Evolutionary conservation across 2,888 invertebrate genomes (phyloP), one percentile per base, ranked within the genome.

Genomic region (Automeris io): DNA sequence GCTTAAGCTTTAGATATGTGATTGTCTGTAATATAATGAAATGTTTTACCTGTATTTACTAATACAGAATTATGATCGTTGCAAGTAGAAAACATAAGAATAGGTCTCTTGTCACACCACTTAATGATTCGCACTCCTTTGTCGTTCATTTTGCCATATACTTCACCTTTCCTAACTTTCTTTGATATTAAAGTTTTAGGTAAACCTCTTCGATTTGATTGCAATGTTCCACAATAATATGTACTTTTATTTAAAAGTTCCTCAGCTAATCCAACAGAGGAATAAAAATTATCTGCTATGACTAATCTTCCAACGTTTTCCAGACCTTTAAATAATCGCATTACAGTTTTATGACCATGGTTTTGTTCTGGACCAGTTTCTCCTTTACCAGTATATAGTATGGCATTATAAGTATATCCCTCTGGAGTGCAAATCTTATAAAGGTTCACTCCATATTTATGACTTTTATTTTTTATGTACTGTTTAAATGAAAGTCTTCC

Each of bases 381-480:
- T 25, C 35, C 37, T 40, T 40, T 36, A 13, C 36, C 36, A 26
- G 36, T 40, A 33, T 36, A 40, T 33, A 40, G 22, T 33, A 36
- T 33, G 33, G 37, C 9, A 21, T 36, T 7, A 22, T 18, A 40
- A 37, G 40, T 40, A 37, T 57, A 64, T 5, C 61, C 63, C 32
- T 54, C 52, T 9, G 47, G 45, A 33, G 54, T 49, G 40, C 67
- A 69, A 11, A 64, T 34, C 46, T 63, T 63, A 41, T 61, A 65
- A 13, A 69, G 34, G 42, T 70, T 68, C 13, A 67, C 41, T 1
- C 65, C 63, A 37, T 62, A 68, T 33, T 50, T 52, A 36, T 61
- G 58, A 9, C 46, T 33, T 44, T 66, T 68, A 22, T 47, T 51
- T 40, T 57, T 56, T 35, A 65, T 61, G 35, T 62, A 68, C 39